Conservation (phyloP, 2,888 invertebrate genomes). For the Antitype chi region DNA sequence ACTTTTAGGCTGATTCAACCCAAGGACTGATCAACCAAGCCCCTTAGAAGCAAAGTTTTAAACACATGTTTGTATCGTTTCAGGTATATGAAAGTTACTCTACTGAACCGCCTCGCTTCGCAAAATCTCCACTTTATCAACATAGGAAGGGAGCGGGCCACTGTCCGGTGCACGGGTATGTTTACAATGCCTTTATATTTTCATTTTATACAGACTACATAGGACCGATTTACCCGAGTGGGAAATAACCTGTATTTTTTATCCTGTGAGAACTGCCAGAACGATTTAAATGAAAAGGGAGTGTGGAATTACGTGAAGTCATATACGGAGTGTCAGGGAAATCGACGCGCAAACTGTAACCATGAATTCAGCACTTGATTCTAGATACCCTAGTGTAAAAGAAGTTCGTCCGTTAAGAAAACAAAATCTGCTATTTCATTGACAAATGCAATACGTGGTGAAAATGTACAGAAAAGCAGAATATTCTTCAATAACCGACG, state of each 20-base stretch:
- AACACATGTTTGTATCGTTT: constrained; percentile 34
- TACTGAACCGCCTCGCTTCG: constrained; percentile 82
- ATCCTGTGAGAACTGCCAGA: background rate
- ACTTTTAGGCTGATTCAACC: background rate
- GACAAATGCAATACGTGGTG: no score
- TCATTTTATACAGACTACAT: background rate
- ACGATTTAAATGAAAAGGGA: background rate
- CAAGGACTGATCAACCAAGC: background rate
- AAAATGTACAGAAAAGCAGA: no score
- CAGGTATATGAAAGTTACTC: constrained; percentile 86
- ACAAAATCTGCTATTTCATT: no score
- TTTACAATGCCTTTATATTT: constrained; percentile 24
- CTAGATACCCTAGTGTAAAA: no score
- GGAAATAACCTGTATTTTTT: background rate
- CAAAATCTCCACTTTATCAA: constrained; percentile 80
- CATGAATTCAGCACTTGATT: no score
- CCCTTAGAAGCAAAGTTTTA: background rate
- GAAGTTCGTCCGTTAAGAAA: no score
- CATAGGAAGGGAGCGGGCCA: constrained; percentile 77
- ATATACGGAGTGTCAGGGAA: no score
- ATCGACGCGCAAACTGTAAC: no score
- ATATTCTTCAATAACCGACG: no score
- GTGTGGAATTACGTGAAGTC: background rate
- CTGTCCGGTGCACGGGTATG: constrained; percentile 81
- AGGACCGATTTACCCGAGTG: no score